Evolutionary conservation across 1,140 invertebrate species (phyloP).

Genomic region (Octopus sinensis): DNA sequence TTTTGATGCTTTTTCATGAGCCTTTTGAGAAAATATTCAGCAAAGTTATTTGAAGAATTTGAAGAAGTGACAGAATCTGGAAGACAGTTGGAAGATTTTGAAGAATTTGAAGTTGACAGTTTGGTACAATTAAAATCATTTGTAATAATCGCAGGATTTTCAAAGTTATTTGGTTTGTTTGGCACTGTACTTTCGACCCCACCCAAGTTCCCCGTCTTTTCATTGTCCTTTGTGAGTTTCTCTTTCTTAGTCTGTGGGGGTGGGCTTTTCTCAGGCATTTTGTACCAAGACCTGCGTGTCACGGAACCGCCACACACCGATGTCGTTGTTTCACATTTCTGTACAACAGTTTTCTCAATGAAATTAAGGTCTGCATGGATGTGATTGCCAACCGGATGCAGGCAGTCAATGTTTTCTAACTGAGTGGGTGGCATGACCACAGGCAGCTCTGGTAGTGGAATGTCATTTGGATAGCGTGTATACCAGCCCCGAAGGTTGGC

Average conservation of each 20-base stretch:
- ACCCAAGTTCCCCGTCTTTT: not conserved
- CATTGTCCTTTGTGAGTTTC: not conserved
- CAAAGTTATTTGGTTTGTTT: not conserved
- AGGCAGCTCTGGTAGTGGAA: not conserved
- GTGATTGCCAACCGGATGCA: not conserved
- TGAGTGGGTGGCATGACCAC: not conserved
- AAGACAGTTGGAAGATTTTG: constrained; percentile 6
- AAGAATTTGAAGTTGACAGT: not conserved
- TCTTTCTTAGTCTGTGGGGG: not conserved
- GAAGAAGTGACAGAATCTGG: not conserved
- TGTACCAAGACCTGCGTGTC: constrained; percentile 4
- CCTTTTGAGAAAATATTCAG: constrained; percentile 8
- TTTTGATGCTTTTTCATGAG: constrained; percentile 3
- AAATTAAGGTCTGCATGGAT: not conserved
- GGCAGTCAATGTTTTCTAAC: not conserved
- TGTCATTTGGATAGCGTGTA: constrained; percentile 1
- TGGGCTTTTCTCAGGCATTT: constrained; percentile 8
- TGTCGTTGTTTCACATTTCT: not conserved
- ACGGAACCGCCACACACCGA: not conserved
- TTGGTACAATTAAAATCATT: not conserved
- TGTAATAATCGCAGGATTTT: not conserved
- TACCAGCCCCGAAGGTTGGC: constrained; percentile 4
- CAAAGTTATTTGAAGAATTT: not conserved
- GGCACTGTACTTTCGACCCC: not conserved
- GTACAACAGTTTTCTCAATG: constrained; percentile 4